phyloP scores from a whole-genome alignment of 1,140 invertebrate genomes.

The Microplitis mediator region DNA sequence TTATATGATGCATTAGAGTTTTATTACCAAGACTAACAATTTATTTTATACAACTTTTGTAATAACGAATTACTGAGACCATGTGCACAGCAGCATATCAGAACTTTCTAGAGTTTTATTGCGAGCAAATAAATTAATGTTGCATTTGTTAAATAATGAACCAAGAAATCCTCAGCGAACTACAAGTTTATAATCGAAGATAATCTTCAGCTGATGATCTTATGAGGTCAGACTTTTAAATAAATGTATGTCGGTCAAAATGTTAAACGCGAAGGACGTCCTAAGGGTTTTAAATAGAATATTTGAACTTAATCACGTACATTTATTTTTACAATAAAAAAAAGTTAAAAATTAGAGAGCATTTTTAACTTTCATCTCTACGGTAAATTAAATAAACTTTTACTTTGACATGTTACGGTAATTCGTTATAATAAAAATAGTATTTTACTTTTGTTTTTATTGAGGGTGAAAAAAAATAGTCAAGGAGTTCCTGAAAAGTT shows the following conservation, averaged over 20 bases:
- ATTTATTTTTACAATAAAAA: too few species aligned
- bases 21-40: too few species aligned
- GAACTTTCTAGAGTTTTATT: neutral
- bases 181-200: neutral
- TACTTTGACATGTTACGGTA: conserved; percentile 9
- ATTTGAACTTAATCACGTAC: neutral
- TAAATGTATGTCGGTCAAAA: conserved; percentile 2
- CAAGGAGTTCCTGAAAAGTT: neutral
- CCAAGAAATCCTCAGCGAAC: too few species aligned
- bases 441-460: too few species aligned
- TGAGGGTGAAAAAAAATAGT: too few species aligned
- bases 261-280: neutral
- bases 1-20: too few species aligned
- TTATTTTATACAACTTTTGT: too few species aligned
- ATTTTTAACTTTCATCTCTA: neutral
- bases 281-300: conserved; percentile 6
- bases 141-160: neutral
- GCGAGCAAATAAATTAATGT: neutral
- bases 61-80: neutral
- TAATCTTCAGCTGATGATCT: conserved; percentile 5
- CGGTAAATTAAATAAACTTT: conserved; percentile 21
- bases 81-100: conserved; percentile 5
- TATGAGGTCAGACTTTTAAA: conserved; percentile 18
- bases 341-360: too few species aligned
- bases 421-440: neutral